These are phyloP conservation scores for Eremophila alpestris DNA, from an alignment of 2,797 vertebrate species.

Conservation along the genomic window DNA sequence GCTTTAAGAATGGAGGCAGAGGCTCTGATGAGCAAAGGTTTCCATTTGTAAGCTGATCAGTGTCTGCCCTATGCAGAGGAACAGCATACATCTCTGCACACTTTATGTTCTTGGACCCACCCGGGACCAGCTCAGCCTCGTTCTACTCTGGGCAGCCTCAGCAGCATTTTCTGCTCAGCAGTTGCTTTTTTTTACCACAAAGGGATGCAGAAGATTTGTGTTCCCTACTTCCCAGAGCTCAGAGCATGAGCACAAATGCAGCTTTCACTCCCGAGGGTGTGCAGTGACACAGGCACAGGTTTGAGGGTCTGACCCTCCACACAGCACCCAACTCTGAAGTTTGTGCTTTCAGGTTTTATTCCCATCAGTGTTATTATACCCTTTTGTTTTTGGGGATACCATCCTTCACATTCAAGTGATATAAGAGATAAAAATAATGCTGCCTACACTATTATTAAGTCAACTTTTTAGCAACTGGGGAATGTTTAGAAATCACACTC, in stretches of 20 bases:
- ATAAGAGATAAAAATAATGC: not conserved
- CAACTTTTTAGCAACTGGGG: not conserved
- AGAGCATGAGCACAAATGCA: accelerated
- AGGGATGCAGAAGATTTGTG: not conserved
- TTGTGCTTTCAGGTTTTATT: not conserved
- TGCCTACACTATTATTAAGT: not conserved
- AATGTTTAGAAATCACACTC: not conserved
- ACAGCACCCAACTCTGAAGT: accelerated
- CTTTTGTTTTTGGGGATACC: not conserved
- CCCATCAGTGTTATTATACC: accelerated
- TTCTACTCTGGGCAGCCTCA: not conserved
- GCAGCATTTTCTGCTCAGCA: accelerated
- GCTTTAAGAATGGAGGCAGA: not conserved
- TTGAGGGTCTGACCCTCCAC: accelerated
- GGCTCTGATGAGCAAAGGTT: not conserved
- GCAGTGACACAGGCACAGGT: not conserved
- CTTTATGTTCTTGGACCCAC: not conserved
- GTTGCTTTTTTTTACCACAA: not conserved
- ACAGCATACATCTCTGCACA: not conserved
- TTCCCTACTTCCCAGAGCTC: not conserved
- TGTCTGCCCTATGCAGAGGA: not conserved
- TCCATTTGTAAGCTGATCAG: not conserved
- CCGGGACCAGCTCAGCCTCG: accelerated
- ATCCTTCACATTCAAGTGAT: not conserved
- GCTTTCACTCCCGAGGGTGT: not conserved